phyloP scores from a whole-genome alignment of 1,140 invertebrate genomes.

The Ceratina calcarata region DNA sequence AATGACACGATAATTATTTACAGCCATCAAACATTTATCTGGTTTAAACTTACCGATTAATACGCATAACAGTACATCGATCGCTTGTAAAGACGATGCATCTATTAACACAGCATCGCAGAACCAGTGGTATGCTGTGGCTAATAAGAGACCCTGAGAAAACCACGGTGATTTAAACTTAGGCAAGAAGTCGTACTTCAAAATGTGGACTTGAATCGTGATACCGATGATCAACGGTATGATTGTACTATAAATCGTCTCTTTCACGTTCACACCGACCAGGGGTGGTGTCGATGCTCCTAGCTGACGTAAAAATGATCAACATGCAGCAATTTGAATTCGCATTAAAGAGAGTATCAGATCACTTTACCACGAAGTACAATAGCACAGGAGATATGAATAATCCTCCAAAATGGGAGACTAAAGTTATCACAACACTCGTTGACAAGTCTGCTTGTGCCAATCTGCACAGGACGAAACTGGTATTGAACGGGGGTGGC shows the following conservation, averaged over 20 bases:
- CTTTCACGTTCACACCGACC: constrained; percentile 73
- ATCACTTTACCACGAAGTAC: constrained; percentile 73
- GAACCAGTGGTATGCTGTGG: constrained; percentile 77
- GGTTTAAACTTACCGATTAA: constrained; percentile 68
- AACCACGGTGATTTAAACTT: constrained; percentile 69
- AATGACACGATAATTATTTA: neutral
- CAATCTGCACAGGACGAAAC: constrained; percentile 73
- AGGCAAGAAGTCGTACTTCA: constrained; percentile 49
- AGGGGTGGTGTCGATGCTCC: constrained; percentile 72
- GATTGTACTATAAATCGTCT: constrained; percentile 74
- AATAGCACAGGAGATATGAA: constrained; percentile 75
- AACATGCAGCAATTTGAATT: neutral
- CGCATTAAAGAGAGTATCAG: neutral
- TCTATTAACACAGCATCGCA: constrained; percentile 76
- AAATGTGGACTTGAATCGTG: constrained; percentile 55
- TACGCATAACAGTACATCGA: constrained; percentile 75
- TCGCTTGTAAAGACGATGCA: constrained; percentile 72
- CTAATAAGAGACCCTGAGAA: constrained; percentile 69
- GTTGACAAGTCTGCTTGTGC: constrained; percentile 75
- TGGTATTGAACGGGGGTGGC: constrained; percentile 77
- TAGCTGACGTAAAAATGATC: constrained; percentile 57
- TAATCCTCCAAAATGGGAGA: constrained; percentile 75
- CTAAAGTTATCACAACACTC: constrained; percentile 74
- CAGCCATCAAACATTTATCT: neutral
- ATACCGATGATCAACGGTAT: constrained; percentile 74